These are phyloP conservation scores for Leptopilina myrica DNA, from an alignment of 2,888 invertebrate species.

Conservation along the genomic window DNA sequence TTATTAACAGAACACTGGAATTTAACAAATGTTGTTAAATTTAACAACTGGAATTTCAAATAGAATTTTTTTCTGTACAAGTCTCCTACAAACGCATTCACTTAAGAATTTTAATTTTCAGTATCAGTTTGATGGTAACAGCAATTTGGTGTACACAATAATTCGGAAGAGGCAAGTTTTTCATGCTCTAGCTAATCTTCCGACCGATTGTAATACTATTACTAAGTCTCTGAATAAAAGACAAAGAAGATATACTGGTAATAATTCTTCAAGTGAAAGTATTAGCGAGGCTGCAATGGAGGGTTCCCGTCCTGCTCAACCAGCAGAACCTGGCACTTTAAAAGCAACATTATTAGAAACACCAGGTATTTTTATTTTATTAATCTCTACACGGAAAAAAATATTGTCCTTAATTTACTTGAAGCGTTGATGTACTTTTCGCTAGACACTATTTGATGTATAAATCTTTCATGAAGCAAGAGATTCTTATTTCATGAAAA, in stretches of 20 bases:
- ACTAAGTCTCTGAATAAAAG: constrained; percentile 84
- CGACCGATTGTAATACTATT: constrained; percentile 94
- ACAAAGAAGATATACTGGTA: constrained; percentile 75
- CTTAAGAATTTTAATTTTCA: constrained; percentile 53
- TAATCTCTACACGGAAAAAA: too few relatives aligned
- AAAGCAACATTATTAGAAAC: constrained; percentile 94
- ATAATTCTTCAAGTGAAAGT: constrained; percentile 77
- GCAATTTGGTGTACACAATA: constrained; percentile 98
- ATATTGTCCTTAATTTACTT: too few relatives aligned
- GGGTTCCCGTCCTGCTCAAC: constrained; percentile 88
- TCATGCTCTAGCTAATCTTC: constrained; percentile 97
- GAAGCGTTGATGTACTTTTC: too few relatives aligned
- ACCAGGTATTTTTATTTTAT: constrained; percentile 80
- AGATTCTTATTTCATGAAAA: too few relatives aligned
- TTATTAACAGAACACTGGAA: neutral
- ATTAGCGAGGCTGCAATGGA: constrained; percentile 86
- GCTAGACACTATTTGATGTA: too few relatives aligned
- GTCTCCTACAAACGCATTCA: too few relatives aligned
- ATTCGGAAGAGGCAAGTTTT: constrained; percentile 99
- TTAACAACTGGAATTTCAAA: too few relatives aligned
- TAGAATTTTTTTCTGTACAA: too few relatives aligned
- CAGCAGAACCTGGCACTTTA: constrained; percentile 94
- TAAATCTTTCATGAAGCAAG: too few relatives aligned
- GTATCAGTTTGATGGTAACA: constrained; percentile 85
- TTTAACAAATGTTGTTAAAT: too few relatives aligned